Evolutionary conservation across 2,113 vertebrate genomes (phyloP), one percentile per base, ranked within the genome.

Genomic region (Calidris pygmaea): DNA sequence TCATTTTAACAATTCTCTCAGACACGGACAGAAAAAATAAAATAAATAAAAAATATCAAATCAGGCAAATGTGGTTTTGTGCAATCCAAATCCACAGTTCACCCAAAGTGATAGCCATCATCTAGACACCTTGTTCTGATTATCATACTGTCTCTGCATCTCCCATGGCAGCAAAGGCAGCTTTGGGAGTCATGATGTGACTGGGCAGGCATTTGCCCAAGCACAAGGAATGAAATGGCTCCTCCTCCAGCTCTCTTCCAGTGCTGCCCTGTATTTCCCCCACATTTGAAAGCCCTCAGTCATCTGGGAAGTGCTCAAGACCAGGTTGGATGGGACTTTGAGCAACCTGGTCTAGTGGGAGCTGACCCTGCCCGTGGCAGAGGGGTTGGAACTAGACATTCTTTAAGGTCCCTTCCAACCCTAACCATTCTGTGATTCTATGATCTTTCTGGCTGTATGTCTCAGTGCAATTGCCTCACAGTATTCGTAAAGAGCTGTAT

Each of bases 401-500:
- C 52, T 30, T 29, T 55, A 55, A 55, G 15, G 52, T 55, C 16
- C 27, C 27, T 55, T 55, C 52, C 29, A 55, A 19, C 53, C 29
- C 29, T 18, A 55, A 55, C 16, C 53, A 55, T 55, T 55, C 26
- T 53, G 7, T 29, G 5, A 53, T 53, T 53, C 53, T 55, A 29
- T 30, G 29, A 53, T 14, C 55, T 1, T 0, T 12, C 55, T 6
- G 37, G 12, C 24, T 5, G 0, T 8, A 10, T 0, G 2, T 20
- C 67, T 65, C 50, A 14, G 19, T 7, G 26, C 48, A 47, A n/a
- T 9, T 18, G 26, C 14, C 30, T 26, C 34, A 32, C 2, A 1
- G 29, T 7, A 41, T 27, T 15, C 9, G 9, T 2, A 8, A 60
- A 53, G 30, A 43, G 21, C 65, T 10, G 9, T 21, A 4, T 6